phyloP scores from a whole-genome alignment of 2,797 vertebrate species.

The Oreochromis mossambicus region DNA sequence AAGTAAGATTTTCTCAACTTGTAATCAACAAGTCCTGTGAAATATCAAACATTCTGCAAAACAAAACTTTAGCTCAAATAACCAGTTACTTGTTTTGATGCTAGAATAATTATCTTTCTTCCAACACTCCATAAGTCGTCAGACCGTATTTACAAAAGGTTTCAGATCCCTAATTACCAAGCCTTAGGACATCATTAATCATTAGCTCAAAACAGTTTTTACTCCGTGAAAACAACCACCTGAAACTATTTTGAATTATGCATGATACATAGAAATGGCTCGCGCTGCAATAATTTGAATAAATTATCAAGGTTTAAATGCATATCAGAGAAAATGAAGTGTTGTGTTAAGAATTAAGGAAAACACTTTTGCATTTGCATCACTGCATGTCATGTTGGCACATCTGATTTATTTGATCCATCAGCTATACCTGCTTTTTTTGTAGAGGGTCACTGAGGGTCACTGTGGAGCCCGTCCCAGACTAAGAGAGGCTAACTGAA shows the following conservation, averaged over 20 bases:
- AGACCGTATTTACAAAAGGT: slow-evolving; percentile 39
- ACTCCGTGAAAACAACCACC: slow-evolving; percentile 59
- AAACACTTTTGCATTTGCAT: not conserved
- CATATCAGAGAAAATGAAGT: slow-evolving; percentile 27
- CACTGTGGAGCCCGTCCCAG: not conserved
- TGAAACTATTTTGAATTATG: slow-evolving; percentile 65
- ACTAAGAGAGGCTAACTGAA: not conserved
- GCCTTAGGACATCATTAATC: slow-evolving; percentile 52
- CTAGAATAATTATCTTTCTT: slow-evolving; percentile 1
- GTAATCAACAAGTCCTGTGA: not conserved
- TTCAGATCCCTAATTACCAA: slow-evolving; percentile 47
- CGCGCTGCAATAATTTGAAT: slow-evolving; percentile 42
- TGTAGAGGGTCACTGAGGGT: not conserved
- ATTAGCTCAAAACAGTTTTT: slow-evolving; percentile 56
- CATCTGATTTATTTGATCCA: not conserved
- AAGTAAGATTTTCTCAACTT: not conserved
- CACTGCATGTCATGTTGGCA: not conserved
- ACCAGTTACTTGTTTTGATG: not conserved
- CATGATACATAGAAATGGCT: slow-evolving; percentile 51
- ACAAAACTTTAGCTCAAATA: not conserved
- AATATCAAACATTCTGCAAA: not conserved
- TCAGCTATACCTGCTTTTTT: not conserved
- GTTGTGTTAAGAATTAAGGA: slow-evolving; percentile 11
- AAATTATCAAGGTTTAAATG: slow-evolving; percentile 20
- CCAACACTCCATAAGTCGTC: slow-evolving; percentile 4